phyloP scores from a whole-genome alignment of 1,140 invertebrate species.

The Trinorchestia longiramus region DNA sequence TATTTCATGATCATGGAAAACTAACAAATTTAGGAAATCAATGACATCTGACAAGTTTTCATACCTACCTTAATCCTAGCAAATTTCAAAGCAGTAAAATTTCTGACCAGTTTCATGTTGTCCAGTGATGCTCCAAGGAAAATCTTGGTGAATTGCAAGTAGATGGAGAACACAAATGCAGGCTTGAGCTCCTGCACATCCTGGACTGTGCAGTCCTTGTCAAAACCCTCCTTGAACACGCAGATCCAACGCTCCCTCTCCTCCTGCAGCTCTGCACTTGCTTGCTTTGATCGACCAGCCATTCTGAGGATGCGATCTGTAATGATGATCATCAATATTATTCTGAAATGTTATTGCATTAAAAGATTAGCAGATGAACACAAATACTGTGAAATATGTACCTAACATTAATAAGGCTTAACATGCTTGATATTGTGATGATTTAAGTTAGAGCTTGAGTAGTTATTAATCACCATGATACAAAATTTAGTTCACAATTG shows the following conservation, averaged over 20 bases:
- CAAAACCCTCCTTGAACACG: background rate
- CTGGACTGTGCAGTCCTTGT: background rate
- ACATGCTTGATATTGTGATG: too few relatives aligned
- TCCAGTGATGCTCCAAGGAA: background rate
- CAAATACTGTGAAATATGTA: too few relatives aligned
- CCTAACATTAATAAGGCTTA: too few relatives aligned
- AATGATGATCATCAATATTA: background rate
- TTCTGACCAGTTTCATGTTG: slow-evolving; percentile 13
- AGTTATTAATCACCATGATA: too few relatives aligned
- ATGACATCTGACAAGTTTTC: too few relatives aligned
- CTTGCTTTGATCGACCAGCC: background rate
- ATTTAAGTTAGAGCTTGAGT: too few relatives aligned
- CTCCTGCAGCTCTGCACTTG: background rate
- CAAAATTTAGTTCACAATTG: too few relatives aligned
- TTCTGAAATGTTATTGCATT: too few relatives aligned
- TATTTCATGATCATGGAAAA: too few relatives aligned
- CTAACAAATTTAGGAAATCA: too few relatives aligned
- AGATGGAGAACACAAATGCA: background rate
- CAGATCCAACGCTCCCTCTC: slow-evolving; percentile 28
- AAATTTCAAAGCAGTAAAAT: background rate
- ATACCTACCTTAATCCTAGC: too few relatives aligned
- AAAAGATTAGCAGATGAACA: too few relatives aligned
- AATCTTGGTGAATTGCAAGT: slow-evolving; percentile 17
- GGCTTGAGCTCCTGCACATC: background rate
- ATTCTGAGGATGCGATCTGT: background rate